phyloP scores from a whole-genome alignment of 2,113 vertebrate species.

The Leucoraja erinaceus region DNA sequence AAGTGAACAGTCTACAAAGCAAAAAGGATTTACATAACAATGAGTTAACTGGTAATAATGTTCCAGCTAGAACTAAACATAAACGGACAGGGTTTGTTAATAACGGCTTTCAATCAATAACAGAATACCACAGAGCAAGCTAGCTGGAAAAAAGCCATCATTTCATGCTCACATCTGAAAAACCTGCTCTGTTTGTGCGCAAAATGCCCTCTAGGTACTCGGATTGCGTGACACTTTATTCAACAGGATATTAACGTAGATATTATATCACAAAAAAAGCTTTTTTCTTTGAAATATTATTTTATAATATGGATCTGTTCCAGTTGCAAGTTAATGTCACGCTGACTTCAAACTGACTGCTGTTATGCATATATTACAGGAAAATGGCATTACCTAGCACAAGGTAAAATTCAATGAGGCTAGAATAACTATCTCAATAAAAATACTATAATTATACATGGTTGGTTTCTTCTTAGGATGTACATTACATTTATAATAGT shows the following conservation, averaged over 20 bases:
- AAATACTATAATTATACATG: background rate
- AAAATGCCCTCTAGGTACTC: background rate
- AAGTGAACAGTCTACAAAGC: background rate
- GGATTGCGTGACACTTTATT: constrained; percentile 21
- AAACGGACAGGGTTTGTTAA: background rate
- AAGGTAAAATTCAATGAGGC: background rate
- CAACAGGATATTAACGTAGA: constrained; percentile 2
- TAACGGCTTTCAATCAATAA: constrained; percentile 36
- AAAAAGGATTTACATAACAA: background rate
- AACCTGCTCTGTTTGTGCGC: background rate
- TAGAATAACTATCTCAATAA: background rate
- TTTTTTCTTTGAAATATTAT: background rate
- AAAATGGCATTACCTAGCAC: background rate
- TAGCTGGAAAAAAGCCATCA: background rate
- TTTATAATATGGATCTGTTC: constrained; percentile 25
- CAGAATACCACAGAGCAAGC: background rate
- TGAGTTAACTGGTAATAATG: background rate
- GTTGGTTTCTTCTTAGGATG: background rate
- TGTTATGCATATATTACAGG: background rate
- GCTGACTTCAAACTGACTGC: constrained; percentile 1
- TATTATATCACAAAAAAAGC: background rate
- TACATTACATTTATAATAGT: background rate
- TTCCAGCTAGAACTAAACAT: background rate
- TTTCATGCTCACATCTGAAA: background rate
- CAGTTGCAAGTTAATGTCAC: background rate